Base-by-base conservation (phyloP, 2,797 vertebrate genomes). In the Pelobates cultripes region DNA sequence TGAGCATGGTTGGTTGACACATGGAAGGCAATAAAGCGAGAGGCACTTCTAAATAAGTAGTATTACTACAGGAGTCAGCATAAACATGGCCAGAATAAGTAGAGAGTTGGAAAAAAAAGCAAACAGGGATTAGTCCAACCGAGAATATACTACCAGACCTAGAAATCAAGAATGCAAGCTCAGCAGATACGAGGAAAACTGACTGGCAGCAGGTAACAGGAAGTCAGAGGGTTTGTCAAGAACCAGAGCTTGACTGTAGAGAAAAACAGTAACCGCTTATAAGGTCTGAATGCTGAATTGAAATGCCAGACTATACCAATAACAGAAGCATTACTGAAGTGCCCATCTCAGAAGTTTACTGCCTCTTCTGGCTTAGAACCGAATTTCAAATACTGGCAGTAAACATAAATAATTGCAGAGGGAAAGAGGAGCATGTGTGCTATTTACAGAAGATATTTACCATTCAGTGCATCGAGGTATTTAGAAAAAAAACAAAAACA, bases 241-340 rank as follows among this genome's bases (percentile, higher is more conserved):
- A 63, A 73, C 53, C 70, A 73, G 71, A 73, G 70, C 44, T 51
- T 73, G 70, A 43, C 70, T 73, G 78, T 68, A 74, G 78, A 80
- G 45, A 80, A 68, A 69, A 73, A 80, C 78, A 80, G 78, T 80
- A 73, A 73, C 73, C 73, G 78, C 73, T 80, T 80, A 80, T 80
- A 80, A 43, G 70, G 45, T 73, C 72, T 80, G 61, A 80, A 73
- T 80, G 70, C 44, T 43, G 78, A 66, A 80, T 73, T 80, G 70
- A 80, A 80, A 80, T 61, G 78, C 73, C 78, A 74, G 70, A 67
- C 70, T 67, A 67, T 47, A 73, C 61, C 63, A 80, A 67, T 28
- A 7, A 43, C 43, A 68, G 57, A 72, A 70, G 71, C 2, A 79
- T 79, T 60, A 72, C 53, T 79, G 60, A 73, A 53, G 63, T 73